phyloP scores from a whole-genome alignment of 2,797 vertebrate species.

The Girardinus metallicus region DNA sequence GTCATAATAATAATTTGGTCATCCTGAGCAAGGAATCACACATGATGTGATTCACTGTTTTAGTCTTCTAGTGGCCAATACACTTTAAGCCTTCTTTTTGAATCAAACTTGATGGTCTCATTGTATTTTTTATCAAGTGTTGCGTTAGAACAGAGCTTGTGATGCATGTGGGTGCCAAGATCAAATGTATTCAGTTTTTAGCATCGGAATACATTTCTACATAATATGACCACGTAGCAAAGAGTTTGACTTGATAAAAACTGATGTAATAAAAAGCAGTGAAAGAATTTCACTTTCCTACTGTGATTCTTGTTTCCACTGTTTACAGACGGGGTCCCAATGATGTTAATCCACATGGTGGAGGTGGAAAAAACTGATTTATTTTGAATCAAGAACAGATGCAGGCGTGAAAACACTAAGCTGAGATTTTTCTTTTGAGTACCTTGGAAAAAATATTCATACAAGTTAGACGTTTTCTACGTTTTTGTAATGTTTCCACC shows the following conservation, averaged over 20 bases:
- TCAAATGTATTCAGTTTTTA: conserved; percentile 12
- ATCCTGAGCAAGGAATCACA: background rate
- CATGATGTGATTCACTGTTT: background rate
- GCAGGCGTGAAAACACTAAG: background rate
- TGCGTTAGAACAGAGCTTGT: background rate
- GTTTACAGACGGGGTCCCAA: background rate
- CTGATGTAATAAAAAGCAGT: conserved; percentile 34
- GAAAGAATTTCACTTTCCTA: background rate
- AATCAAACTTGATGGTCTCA: background rate
- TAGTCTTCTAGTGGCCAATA: background rate
- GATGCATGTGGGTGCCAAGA: conserved; percentile 36
- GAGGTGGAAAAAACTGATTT: background rate
- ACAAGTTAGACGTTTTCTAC: background rate
- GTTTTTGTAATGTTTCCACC: background rate
- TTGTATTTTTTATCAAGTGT: conserved; percentile 7
- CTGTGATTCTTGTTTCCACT: background rate
- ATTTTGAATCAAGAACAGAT: background rate
- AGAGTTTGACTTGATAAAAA: conserved; percentile 18
- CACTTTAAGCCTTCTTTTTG: background rate
- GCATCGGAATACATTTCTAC: conserved; percentile 42
- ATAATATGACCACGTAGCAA: conserved; percentile 41
- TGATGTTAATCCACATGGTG: background rate
- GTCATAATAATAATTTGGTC: background rate
- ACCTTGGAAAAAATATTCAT: background rate
- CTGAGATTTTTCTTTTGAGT: background rate